A percentile compares a stretch with the other conserved stretches of the same genome.
phyloP scores from a whole-genome alignment of 2,797 vertebrate species.

The Pseudocheirus occidentalis region DNA sequence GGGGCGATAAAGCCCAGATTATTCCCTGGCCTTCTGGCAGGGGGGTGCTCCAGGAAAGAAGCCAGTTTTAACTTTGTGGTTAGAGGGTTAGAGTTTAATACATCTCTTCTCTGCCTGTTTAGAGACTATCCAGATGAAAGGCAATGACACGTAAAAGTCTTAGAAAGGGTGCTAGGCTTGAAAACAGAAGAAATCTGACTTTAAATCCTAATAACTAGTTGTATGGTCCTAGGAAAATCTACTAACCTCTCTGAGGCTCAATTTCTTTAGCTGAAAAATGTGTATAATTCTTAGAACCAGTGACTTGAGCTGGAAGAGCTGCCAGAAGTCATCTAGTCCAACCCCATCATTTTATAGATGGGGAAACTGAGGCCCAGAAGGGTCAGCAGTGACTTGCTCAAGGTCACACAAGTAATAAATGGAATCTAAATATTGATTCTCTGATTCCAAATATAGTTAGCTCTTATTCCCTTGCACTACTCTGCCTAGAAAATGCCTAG shows the following conservation, averaged over 20 bases:
- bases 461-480: neutral
- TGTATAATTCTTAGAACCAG: neutral
- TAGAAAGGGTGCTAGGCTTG: neutral
- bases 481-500: neutral
- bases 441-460: neutral
- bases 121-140: neutral
- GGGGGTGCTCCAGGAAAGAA: neutral
- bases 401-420: neutral
- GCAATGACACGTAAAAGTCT: neutral
- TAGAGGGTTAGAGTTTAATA: neutral
- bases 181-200: neutral
- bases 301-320: neutral
- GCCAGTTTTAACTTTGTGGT: neutral
- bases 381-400: neutral
- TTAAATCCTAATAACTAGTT: neutral
- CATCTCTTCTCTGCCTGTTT: neutral
- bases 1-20: neutral
- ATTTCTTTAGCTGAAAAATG: neutral
- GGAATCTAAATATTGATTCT: neutral
- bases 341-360: neutral
- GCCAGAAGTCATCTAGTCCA: neutral
- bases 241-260: neutral
- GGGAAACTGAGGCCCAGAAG: neutral
- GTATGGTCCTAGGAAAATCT: neutral
- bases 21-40: neutral